Conservation (phyloP, 2,113 vertebrate species). For the Hyla sarda region DNA sequence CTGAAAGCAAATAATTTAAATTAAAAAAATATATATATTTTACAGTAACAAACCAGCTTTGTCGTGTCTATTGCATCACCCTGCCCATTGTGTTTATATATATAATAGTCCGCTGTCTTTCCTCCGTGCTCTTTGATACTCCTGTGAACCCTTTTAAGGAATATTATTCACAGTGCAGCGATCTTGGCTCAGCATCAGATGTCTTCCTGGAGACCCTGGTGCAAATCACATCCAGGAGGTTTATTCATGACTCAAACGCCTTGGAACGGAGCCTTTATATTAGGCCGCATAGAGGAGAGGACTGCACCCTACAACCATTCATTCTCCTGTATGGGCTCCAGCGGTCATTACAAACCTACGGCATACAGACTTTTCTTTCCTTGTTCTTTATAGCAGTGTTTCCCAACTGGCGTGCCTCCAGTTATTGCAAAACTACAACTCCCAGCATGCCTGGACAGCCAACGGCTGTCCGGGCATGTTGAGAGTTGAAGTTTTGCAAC, state of each 20-base stretch:
- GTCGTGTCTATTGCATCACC: neutral
- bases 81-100: neutral
- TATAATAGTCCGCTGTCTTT: neutral
- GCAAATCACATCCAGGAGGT: neutral
- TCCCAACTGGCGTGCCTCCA: no score
- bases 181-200: constrained; percentile 23
- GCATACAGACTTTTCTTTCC: no score
- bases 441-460: no score
- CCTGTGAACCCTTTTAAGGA: constrained; percentile 48
- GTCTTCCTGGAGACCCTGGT: constrained; percentile 25
- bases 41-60: no score
- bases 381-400: no score
- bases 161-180: constrained; percentile 42
- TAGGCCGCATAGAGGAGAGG: neutral
- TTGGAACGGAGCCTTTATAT: constrained; percentile 36
- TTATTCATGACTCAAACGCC: neutral
- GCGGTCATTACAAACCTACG: neutral
- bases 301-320: neutral
- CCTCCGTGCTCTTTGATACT: constrained; percentile 1
- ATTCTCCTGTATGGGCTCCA: neutral
- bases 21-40: no score
- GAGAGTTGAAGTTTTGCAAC: no score
- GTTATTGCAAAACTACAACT: no score
- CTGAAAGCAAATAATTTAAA: neutral
- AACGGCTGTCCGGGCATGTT: no score